A percentile compares a stretch with the other conserved stretches of the same genome.
These are phyloP conservation scores for Troides helena DNA, from an alignment of 2,888 invertebrate genomes.

Conservation along the genomic window DNA sequence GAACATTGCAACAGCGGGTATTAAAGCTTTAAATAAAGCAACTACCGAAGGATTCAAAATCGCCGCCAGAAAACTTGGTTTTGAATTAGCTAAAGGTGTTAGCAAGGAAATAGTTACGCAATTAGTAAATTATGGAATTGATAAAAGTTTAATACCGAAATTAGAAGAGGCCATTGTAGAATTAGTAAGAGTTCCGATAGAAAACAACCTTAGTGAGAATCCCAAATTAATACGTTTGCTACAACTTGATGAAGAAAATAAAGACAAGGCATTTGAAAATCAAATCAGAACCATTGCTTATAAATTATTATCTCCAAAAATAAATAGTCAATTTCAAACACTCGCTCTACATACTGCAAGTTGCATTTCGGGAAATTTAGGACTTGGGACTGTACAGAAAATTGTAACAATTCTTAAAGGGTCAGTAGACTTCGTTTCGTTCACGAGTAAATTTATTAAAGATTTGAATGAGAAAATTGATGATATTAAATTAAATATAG, in stretches of 20 bases:
- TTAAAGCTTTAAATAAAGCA: slow-evolving; percentile 25
- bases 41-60: slow-evolving; percentile 27
- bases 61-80: slow-evolving; percentile 29
- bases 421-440: slow-evolving; percentile 5
- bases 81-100: slow-evolving; percentile 31
- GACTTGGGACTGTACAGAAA: slow-evolving; percentile 14
- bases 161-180: slow-evolving; percentile 30
- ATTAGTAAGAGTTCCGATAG: slow-evolving; percentile 25
- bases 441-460: slow-evolving; percentile 10
- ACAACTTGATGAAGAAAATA: slow-evolving; percentile 27
- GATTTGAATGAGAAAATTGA: slow-evolving; percentile 13
- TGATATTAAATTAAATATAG: slow-evolving; percentile 3
- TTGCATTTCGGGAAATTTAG: slow-evolving; percentile 14
- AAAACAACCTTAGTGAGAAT: slow-evolving; percentile 24
- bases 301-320: slow-evolving; percentile 10
- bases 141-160: slow-evolving; percentile 29
- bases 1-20: slow-evolving; percentile 20
- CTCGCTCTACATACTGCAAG: slow-evolving; percentile 8
- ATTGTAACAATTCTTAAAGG: slow-evolving; percentile 10
- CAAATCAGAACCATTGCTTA: slow-evolving; percentile 23
- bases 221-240: slow-evolving; percentile 26
- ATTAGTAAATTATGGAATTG: slow-evolving; percentile 30
- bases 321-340: slow-evolving; percentile 8
- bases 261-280: slow-evolving; percentile 28
- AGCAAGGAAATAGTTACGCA: slow-evolving; percentile 30